These are phyloP conservation scores for Istiophorus platypterus DNA, from an alignment of 2,113 vertebrate species.

Conservation along the genomic window DNA sequence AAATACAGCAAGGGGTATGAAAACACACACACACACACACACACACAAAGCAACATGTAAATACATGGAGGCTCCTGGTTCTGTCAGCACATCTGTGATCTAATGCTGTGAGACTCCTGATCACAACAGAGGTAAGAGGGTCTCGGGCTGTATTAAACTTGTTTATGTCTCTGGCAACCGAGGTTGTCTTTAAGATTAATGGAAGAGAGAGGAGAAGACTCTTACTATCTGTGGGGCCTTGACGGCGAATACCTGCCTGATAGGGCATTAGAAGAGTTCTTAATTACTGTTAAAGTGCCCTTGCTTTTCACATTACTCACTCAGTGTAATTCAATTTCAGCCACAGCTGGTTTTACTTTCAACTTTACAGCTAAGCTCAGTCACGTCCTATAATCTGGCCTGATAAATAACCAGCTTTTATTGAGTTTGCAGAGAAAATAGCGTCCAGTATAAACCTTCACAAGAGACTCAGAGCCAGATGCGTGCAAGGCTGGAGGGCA, in stretches of 20 bases:
- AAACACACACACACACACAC: conserved; percentile 17
- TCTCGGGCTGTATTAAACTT: background rate
- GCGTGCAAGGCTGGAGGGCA: conserved; percentile 61
- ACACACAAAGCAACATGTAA: conserved; percentile 11
- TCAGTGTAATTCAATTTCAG: conserved; percentile 81
- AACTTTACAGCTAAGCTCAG: conserved; percentile 83
- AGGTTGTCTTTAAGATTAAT: background rate
- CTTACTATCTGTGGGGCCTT: background rate
- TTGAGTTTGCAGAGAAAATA: conserved; percentile 87
- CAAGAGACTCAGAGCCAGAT: conserved; percentile 63
- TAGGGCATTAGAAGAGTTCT: conserved; percentile 47
- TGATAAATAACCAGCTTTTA: conserved; percentile 86
- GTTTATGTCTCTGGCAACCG: background rate
- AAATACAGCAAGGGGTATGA: conserved; percentile 26
- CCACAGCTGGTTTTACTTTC: conserved; percentile 86
- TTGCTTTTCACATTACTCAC: conserved; percentile 84
- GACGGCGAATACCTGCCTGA: conserved; percentile 18
- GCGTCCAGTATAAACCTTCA: conserved; percentile 75
- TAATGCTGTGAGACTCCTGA: conserved; percentile 3
- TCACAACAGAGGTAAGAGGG: background rate
- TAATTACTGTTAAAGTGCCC: conserved; percentile 84
- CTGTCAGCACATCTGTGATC: conserved; percentile 41
- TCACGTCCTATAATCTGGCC: conserved; percentile 82
- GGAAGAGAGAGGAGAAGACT: background rate
- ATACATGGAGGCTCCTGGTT: conserved; percentile 6